phyloP scores from a whole-genome alignment of 2,888 invertebrate genomes.

The Orchestes rusci region DNA sequence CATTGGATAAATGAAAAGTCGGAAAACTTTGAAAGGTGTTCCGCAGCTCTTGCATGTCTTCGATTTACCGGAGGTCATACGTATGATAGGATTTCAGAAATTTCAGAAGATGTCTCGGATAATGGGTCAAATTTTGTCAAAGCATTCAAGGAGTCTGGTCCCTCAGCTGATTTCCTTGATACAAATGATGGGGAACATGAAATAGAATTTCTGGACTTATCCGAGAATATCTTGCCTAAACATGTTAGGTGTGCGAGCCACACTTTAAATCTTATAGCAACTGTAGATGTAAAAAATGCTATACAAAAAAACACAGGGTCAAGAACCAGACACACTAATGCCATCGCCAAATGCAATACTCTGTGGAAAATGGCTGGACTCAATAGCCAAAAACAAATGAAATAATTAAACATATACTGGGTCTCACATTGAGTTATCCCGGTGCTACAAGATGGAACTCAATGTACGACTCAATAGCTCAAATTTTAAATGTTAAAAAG shows the following conservation, averaged over 20 bases:
- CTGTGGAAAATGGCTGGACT: slow-evolving; percentile 3
- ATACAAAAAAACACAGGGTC: slow-evolving; percentile 1
- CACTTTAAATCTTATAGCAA: slow-evolving; percentile 8
- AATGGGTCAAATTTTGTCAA: slow-evolving; percentile 22
- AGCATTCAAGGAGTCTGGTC: slow-evolving; percentile 18
- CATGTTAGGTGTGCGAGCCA: slow-evolving; percentile 7
- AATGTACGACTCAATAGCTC: neutral
- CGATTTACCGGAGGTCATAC: slow-evolving; percentile 20
- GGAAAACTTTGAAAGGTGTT: slow-evolving; percentile 14
- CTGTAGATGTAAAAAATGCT: slow-evolving; percentile 3
- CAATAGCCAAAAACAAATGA: slow-evolving; percentile 2
- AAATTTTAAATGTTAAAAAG: slow-evolving; percentile 4
- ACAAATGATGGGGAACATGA: neutral
- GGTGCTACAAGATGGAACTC: slow-evolving; percentile 7
- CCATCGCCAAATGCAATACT: neutral
- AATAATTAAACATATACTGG: slow-evolving; percentile 3
- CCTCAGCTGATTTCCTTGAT: neutral
- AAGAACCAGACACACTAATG: slow-evolving; percentile 5
- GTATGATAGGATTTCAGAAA: slow-evolving; percentile 19
- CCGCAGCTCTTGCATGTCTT: slow-evolving; percentile 20
- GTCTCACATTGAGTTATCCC: slow-evolving; percentile 2
- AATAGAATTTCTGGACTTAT: neutral
- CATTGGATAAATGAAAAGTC: slow-evolving; percentile 5
- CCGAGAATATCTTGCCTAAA: neutral
- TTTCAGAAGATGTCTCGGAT: slow-evolving; percentile 11